Evolutionary conservation across 53 echinoderm and acorn worm genomes (phyloP), one percentile per base, ranked within the genome.

Genomic region (Antedon mediterranea): DNA sequence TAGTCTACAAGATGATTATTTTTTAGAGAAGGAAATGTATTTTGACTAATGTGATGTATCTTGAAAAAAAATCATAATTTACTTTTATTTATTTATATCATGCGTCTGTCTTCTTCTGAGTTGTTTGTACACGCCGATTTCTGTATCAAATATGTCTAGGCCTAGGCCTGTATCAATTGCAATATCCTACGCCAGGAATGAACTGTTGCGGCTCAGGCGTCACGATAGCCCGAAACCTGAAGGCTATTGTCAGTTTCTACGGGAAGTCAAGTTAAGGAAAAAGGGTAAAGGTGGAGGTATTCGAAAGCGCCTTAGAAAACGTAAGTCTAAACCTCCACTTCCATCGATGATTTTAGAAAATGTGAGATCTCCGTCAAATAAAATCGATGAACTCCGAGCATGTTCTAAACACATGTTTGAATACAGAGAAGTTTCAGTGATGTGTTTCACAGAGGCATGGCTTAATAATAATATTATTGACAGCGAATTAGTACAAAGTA

Each of bases 341-440:
- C 81, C 81, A 43, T 43, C 73, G n/a, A 73, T 82, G 31, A 31
- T 82, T 33, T 32, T 82, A 33, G 82, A 82, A 32, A 77, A 77
- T 28, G 82, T 82, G 27, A 76, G 77, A 34, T 82, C 82, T 13
- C 28, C 76, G 29, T 28, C 74, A 34, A 82, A 82, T 41, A 82
- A 82, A 71, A 71, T 82, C 76, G 77, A 82, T 9, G 77, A 82
- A 77, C 71, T 82, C 4, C 72, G 43, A 31, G 77, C 82, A 82
- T 82, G 82, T 71, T 15, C 71, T 70, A 32, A 76, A 77, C 33
- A 26, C 71, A 29, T 33, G 34, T 28, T n/a, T n/a, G 76, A 43
- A 71, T 82, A 76, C 29, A 32, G 72, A 32, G 77, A 57, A 3
- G 23, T 57, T 18, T 18, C 15, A 18, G 7, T 76, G 32, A 33